phyloP scores from a whole-genome alignment of 2,888 invertebrate genomes.

The Drosophila paranaensis region DNA sequence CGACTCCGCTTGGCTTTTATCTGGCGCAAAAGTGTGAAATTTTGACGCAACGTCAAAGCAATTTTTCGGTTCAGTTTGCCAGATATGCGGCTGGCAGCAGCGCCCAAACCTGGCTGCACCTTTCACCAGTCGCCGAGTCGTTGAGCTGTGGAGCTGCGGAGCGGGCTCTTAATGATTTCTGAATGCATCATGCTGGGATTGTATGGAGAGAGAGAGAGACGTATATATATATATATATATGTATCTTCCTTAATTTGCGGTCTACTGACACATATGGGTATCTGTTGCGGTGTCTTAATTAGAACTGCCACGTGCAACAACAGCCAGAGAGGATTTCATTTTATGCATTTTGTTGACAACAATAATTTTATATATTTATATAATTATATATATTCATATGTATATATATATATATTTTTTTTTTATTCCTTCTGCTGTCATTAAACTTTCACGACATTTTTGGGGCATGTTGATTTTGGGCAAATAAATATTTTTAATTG shows the following conservation, averaged over 20 bases:
- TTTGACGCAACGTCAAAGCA: constrained; percentile 76
- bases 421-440: neutral
- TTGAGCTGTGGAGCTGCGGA: constrained; percentile 16
- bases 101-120: constrained; percentile 40
- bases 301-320: constrained; percentile 51
- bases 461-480: constrained; percentile 20
- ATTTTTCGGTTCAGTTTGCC: constrained; percentile 71
- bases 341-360: constrained; percentile 15
- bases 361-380: constrained; percentile 13
- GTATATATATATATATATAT: constrained; percentile 4
- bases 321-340: constrained; percentile 14
- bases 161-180: constrained; percentile 65
- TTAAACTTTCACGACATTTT: constrained; percentile 39
- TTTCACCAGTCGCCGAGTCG: constrained; percentile 56
- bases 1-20: constrained; percentile 59
- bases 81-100: constrained; percentile 65
- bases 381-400: neutral
- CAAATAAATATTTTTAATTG: constrained; percentile 31
- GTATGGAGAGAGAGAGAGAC: no score
- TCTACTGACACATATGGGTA: no score
- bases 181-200: constrained; percentile 71
- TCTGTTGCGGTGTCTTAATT: constrained; percentile 66
- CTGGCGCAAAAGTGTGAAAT: constrained; percentile 74
- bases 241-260: neutral
- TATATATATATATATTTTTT: neutral